Evolutionary conservation across 2,888 invertebrate genomes (phyloP).

Genomic region (Drosophila formosana): DNA sequence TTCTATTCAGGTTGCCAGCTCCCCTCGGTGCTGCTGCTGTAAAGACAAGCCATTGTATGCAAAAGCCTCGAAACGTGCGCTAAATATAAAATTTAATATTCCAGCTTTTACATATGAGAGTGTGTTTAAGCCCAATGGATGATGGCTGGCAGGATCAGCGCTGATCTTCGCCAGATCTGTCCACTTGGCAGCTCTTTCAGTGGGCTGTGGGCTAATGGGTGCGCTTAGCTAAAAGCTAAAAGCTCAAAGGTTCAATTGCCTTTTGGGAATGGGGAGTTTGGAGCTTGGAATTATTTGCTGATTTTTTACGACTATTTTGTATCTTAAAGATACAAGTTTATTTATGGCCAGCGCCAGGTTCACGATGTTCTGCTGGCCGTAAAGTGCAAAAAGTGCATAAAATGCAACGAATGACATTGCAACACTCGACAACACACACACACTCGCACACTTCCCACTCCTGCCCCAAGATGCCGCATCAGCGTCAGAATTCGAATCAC

Average conservation of each 20-base stretch:
- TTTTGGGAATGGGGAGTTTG: constrained; percentile 6
- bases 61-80: constrained; percentile 69
- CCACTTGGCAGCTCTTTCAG: not conserved
- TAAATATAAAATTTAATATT: constrained; percentile 79
- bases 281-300: constrained; percentile 64
- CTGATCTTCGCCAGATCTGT: constrained; percentile 6
- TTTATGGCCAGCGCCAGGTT: constrained; percentile 68
- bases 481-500: constrained; percentile 72
- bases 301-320: constrained; percentile 78
- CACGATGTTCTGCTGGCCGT: constrained; percentile 58
- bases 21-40: constrained; percentile 16
- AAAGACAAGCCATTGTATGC: constrained; percentile 60
- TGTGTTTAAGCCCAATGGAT: constrained; percentile 30
- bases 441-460: constrained; percentile 1
- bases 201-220: constrained; percentile 28
- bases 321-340: constrained; percentile 80
- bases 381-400: constrained; percentile 79
- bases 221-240: constrained; percentile 51
- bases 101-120: constrained; percentile 49
- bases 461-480: constrained; percentile 55
- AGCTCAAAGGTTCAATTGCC: constrained; percentile 64
- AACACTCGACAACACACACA: constrained; percentile 59
- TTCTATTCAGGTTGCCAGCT: constrained; percentile 29
- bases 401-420: constrained; percentile 78
- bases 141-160: constrained; percentile 27